These are phyloP conservation scores for Leuctra nigra DNA, from an alignment of 2,888 invertebrate species.

Conservation along the genomic window DNA sequence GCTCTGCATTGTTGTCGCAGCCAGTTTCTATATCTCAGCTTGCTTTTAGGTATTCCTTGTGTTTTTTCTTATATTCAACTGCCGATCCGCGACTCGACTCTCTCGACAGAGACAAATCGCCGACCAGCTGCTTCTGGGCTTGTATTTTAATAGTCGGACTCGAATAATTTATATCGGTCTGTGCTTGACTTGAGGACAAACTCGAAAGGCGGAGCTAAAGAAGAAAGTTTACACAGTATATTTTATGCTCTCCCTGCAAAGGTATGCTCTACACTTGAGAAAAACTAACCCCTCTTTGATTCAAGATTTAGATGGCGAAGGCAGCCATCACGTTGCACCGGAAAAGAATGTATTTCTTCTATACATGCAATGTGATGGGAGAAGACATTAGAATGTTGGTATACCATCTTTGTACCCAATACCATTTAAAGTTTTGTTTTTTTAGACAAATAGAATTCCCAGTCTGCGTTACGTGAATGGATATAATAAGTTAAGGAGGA, in stretches of 20 bases:
- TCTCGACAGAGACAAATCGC: slow-evolving; percentile 24
- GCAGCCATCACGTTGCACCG: neutral
- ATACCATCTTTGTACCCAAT: no score
- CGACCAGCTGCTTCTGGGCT: slow-evolving; percentile 22
- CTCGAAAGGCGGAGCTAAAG: slow-evolving; percentile 20
- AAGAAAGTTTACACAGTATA: slow-evolving; percentile 15
- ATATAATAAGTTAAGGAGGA: no score
- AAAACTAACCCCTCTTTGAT: neutral
- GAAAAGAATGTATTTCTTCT: no score
- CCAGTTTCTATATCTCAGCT: neutral
- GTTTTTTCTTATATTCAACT: neutral
- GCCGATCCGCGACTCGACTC: neutral
- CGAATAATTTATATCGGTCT: slow-evolving; percentile 22
- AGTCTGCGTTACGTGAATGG: no score
- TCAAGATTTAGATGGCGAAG: neutral
- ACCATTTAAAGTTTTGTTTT: no score
- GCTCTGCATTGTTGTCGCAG: neutral
- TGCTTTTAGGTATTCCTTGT: neutral
- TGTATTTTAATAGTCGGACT: slow-evolving; percentile 20
- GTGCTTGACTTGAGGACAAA: slow-evolving; percentile 23
- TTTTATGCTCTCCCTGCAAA: neutral
- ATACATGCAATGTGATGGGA: no score
- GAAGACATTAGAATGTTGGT: no score
- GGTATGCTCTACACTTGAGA: neutral
- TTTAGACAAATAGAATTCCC: no score